These are phyloP conservation scores for Xenopus tropicalis DNA, from an alignment of 2,113 vertebrate species.

Conservation along the genomic window DNA sequence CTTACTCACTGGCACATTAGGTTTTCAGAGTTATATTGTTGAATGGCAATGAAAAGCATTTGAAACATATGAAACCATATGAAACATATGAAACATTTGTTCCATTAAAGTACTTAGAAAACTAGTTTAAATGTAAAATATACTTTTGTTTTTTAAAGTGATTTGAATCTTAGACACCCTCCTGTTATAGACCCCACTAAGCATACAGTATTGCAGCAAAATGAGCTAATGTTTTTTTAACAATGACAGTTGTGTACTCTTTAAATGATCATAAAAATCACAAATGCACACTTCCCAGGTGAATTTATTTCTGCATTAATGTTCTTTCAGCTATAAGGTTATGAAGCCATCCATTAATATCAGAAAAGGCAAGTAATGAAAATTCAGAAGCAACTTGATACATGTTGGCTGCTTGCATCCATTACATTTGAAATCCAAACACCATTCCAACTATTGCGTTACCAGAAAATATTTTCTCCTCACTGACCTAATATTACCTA, in stretches of 20 bases:
- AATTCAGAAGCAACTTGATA: not conserved
- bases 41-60: too few relatives aligned
- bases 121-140: too few relatives aligned
- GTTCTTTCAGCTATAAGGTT: conserved; percentile 12
- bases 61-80: too few relatives aligned
- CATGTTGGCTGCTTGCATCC: not conserved
- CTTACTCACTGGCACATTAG: too few relatives aligned
- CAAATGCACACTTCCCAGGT: not conserved
- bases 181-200: too few relatives aligned
- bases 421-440: not conserved
- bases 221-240: conserved; percentile 11
- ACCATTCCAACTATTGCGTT: not conserved
- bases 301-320: conserved; percentile 15
- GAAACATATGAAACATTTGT: too few relatives aligned
- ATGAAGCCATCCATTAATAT: conserved; percentile 5
- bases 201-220: conserved; percentile 9
- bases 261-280: conserved; percentile 20
- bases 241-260: conserved; percentile 2
- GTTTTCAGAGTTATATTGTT: too few relatives aligned
- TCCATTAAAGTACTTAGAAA: too few relatives aligned
- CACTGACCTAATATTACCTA: too few relatives aligned
- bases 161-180: too few relatives aligned
- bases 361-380: not conserved
- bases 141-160: too few relatives aligned
- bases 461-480: not conserved